Evolutionary conservation across 1,140 invertebrate species (phyloP), one percentile per base, ranked within the genome.

Genomic region (Sipha flava): DNA sequence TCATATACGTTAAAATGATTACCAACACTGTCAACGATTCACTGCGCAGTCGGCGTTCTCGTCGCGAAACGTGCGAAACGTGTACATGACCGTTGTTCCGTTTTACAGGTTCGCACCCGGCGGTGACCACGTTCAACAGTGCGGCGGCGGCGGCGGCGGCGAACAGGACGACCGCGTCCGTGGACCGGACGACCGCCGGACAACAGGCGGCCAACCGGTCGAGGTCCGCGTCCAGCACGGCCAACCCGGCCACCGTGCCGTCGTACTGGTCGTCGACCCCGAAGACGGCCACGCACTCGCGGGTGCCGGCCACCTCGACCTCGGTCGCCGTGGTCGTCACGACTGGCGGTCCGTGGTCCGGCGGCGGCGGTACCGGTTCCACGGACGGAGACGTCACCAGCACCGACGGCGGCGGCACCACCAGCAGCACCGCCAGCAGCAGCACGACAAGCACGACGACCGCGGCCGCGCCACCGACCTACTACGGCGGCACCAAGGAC

Each of bases 401-500:
- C 59, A 34, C 12, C 52, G 16, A 31, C 21, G 29, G 7, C 54
- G 23, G 37, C 37, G 6, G 21, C 23, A 59, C 4, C n/a, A 23
- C 3, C 49, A 81, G 79, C 80, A 72, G 81, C n/a, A n/a, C n/a
- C n/a, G n/a, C n/a, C n/a, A 21, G 77, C 18, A 79, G 59, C 23
- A 37, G 14, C 82, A 70, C 34, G 23, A 57, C 81, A 18, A 81
- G 75, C 16, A 83, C 83, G 6, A 84, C 84, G 73, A 81, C 70
- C 12, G 26, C 45, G 16, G 0, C 37, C 10, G 10, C 10, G 34
- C 62, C 40, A 9, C n/a, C 21, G 40, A 29, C 64, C 21, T 45
- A 16, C 37, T 21, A 43, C 14, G 64, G 26, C 43, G 7, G 16
- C 23, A 26, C 29, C 66, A 29, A 26, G 6, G 16, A 23, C 6